Conservation (phyloP, 2,113 vertebrate species). For the Paratilapia polleni region DNA sequence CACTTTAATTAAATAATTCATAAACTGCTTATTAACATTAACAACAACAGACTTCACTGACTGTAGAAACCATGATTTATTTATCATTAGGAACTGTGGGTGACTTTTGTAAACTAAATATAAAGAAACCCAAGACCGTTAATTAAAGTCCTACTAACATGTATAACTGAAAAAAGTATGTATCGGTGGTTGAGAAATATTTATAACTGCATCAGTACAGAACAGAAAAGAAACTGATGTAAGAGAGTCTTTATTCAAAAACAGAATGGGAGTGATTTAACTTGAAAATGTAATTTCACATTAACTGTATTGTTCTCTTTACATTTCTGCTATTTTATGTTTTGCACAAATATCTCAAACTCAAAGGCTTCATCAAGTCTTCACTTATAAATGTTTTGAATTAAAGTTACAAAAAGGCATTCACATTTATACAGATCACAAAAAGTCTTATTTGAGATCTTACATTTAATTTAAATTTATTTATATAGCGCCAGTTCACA, state of each 20-base stretch:
- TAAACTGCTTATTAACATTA: neutral
- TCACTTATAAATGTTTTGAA: neutral
- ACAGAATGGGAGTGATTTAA: neutral
- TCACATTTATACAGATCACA: neutral
- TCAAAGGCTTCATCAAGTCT: neutral
- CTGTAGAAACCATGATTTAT: neutral
- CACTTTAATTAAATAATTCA: neutral
- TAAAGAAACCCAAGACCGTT: neutral
- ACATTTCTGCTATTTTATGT: neutral
- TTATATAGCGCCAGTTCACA: no score
- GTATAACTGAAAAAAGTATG: neutral
- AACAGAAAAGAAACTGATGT: neutral
- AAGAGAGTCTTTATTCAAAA: neutral
- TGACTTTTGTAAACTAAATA: neutral
- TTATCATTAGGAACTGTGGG: neutral
- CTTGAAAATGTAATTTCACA: no score
- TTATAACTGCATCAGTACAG: neutral
- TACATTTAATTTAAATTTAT: fast-evolving
- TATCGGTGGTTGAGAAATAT: neutral
- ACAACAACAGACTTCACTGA: neutral
- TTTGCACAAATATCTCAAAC: neutral
- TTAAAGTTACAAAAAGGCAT: neutral
- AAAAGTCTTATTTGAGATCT: neutral
- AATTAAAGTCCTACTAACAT: neutral
- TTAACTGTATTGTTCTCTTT: neutral